Conservation (phyloP, 2,888 invertebrate genomes). For the Caenorhabditis auriculariae region DNA sequence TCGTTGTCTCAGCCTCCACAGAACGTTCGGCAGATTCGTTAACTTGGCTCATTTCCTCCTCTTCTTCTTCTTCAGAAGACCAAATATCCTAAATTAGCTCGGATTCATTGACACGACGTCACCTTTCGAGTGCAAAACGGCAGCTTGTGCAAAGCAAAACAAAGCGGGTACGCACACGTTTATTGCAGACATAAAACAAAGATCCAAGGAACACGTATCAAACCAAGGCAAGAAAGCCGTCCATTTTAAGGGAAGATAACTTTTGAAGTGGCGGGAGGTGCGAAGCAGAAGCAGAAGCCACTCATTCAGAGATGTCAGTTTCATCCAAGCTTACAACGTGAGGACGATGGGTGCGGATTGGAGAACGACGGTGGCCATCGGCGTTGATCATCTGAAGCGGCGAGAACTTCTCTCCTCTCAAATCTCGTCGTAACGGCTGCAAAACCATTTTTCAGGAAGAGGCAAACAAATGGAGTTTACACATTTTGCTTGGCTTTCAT, state of each 20-base stretch:
- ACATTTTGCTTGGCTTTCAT: too few relatives aligned
- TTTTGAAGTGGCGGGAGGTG: neutral
- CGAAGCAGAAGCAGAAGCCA: constrained; percentile 1
- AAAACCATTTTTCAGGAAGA: too few relatives aligned
- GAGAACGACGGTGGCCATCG: constrained; percentile 40
- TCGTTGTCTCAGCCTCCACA: constrained; percentile 24
- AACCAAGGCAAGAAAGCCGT: constrained; percentile 3
- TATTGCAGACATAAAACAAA: constrained; percentile 2
- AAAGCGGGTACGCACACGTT: neutral
- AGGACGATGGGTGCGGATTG: constrained; percentile 39
- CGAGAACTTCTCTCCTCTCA: constrained; percentile 18
- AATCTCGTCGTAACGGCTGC: constrained; percentile 19
- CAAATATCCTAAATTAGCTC: constrained; percentile 23
- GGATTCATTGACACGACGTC: too few relatives aligned
- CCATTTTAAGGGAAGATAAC: too few relatives aligned
- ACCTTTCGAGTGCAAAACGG: too few relatives aligned
- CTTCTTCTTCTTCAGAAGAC: constrained; percentile 30
- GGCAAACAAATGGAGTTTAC: too few relatives aligned
- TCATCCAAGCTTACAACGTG: constrained; percentile 49
- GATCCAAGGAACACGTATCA: constrained; percentile 2
- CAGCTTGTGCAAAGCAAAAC: too few relatives aligned
- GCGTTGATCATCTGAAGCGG: constrained; percentile 30
- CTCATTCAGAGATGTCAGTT: constrained; percentile 19
- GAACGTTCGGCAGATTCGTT: constrained; percentile 29
- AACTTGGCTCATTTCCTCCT: constrained; percentile 18